Percentiles rank a stretch among this genome's conserved stretches.
Conservation (phyloP, 2,888 invertebrate species). For the Clanis bilineata region DNA sequence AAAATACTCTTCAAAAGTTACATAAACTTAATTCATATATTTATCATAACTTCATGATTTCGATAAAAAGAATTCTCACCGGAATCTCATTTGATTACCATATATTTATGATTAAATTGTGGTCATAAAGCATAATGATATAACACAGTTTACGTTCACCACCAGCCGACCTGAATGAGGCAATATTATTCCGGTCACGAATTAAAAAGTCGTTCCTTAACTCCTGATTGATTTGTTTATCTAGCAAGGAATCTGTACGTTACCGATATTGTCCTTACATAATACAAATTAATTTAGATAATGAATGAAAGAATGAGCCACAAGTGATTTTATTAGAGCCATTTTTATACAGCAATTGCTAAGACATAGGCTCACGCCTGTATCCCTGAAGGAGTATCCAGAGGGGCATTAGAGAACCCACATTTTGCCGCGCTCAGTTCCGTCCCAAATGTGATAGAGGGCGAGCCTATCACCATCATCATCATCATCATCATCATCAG, state of each 20-base stretch:
- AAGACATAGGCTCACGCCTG: too few species aligned
- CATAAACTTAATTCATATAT: too few species aligned
- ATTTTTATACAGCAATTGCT: neutral
- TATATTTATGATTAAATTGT: neutral
- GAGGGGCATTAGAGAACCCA: too few species aligned
- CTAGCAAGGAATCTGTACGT: neutral
- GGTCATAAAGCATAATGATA: neutral
- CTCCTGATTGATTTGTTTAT: neutral
- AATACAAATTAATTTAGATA: neutral
- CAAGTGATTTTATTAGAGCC: neutral
- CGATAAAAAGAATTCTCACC: too few species aligned
- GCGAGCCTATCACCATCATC: too few species aligned
- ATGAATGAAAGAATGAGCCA: neutral
- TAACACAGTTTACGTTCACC: constrained; percentile 1
- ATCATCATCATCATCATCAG: too few species aligned
- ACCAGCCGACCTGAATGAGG: constrained; percentile 1
- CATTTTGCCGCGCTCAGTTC: too few species aligned
- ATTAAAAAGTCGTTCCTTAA: constrained; percentile 13
- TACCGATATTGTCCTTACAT: neutral
- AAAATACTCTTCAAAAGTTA: too few species aligned
- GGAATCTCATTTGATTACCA: neutral
- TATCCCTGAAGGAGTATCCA: too few species aligned
- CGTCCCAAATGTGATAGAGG: too few species aligned
- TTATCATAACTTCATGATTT: too few species aligned
- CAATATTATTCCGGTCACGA: constrained; percentile 11